These are phyloP conservation scores for Choristoneura fumiferana DNA, from an alignment of 1,140 invertebrate species.

Conservation along the genomic window DNA sequence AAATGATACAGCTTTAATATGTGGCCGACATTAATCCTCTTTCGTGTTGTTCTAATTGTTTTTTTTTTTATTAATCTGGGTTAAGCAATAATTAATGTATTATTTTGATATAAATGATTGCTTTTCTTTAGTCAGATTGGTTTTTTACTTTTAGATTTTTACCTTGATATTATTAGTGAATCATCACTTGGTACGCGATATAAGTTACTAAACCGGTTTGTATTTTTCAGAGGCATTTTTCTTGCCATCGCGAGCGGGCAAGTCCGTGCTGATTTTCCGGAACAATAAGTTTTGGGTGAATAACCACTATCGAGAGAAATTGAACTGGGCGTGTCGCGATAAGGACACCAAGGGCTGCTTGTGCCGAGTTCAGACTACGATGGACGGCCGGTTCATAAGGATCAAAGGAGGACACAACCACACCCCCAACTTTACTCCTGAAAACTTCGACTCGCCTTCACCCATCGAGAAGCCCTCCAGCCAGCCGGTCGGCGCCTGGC, in stretches of 20 bases:
- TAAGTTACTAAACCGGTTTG: background rate
- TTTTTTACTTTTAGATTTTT: too few relatives aligned
- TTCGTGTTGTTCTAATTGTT: too few relatives aligned
- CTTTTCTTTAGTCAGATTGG: too few relatives aligned
- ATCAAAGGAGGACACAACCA: slow-evolving; percentile 63
- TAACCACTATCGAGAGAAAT: slow-evolving; percentile 63
- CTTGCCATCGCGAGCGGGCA: slow-evolving; percentile 66
- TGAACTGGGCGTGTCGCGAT: slow-evolving; percentile 72
- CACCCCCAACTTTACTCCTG: slow-evolving; percentile 58
- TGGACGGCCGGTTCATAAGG: slow-evolving; percentile 60
- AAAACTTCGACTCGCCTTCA: slow-evolving; percentile 49
- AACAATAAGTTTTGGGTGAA: slow-evolving; percentile 73
- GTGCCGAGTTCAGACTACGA: slow-evolving; percentile 64
- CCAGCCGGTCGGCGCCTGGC: slow-evolving; percentile 12
- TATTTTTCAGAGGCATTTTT: slow-evolving; percentile 65
- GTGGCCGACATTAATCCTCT: too few relatives aligned
- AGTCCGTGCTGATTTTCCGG: slow-evolving; percentile 67
- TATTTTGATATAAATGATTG: too few relatives aligned
- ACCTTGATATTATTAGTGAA: background rate
- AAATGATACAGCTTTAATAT: slow-evolving; percentile 36
- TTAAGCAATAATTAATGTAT: too few relatives aligned
- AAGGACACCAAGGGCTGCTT: slow-evolving; percentile 63
- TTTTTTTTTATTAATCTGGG: too few relatives aligned
- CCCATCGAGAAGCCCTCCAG: slow-evolving; percentile 24
- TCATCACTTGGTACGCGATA: too few relatives aligned